A percentile compares a stretch with the other conserved stretches of the same genome.
These are phyloP conservation scores for Oryzias celebensis DNA, from an alignment of 2,113 vertebrate genomes.

Conservation along the genomic window DNA sequence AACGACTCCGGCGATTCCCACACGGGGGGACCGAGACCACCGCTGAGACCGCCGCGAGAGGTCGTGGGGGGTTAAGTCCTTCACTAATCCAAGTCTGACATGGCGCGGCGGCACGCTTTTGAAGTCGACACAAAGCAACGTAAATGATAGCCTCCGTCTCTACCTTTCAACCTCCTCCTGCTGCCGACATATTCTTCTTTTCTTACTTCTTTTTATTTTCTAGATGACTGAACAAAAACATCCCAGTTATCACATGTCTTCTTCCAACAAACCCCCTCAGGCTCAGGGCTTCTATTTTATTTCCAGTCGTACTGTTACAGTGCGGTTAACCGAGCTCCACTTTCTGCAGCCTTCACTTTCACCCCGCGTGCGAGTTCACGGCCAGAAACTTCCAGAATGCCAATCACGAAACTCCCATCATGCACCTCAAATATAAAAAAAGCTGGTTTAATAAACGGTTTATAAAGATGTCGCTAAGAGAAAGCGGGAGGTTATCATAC, in stretches of 20 bases:
- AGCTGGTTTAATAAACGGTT: not conserved
- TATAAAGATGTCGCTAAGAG: not conserved
- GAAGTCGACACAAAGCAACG: slow-evolving; percentile 29
- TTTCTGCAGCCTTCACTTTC: slow-evolving; percentile 28
- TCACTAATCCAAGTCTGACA: slow-evolving; percentile 50
- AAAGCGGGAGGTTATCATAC: not conserved
- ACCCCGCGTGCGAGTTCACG: slow-evolving; percentile 25
- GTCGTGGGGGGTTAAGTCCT: slow-evolving; percentile 55
- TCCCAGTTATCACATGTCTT: not conserved
- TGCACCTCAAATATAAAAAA: not conserved
- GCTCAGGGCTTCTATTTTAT: slow-evolving; percentile 3
- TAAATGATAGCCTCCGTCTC: not conserved
- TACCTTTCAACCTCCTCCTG: accelerated
- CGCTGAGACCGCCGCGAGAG: slow-evolving; percentile 49
- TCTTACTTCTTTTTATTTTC: not conserved
- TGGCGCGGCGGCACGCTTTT: slow-evolving; percentile 31
- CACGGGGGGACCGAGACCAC: slow-evolving; percentile 53
- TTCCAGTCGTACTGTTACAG: not conserved
- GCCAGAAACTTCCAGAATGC: slow-evolving; percentile 53
- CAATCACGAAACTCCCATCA: not conserved
- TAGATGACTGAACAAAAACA: no score
- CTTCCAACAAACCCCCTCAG: not conserved
- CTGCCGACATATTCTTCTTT: not conserved
- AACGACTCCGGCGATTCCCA: slow-evolving; percentile 52
- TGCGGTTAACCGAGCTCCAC: slow-evolving; percentile 10